phyloP scores from a whole-genome alignment of 2,888 invertebrate species.

The Dorcus parallelipipedus region DNA sequence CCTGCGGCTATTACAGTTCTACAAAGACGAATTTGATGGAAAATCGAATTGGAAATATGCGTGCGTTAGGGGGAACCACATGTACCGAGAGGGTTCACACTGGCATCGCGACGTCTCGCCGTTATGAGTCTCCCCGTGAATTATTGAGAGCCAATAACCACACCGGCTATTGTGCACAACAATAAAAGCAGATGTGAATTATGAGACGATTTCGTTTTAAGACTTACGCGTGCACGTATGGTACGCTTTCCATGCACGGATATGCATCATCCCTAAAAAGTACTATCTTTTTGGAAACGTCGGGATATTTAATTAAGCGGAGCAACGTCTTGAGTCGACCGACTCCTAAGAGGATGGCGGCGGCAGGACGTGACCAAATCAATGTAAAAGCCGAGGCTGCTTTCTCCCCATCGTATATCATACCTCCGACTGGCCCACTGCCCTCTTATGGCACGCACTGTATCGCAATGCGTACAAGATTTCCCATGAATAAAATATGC shows the following conservation, averaged over 20 bases:
- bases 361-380: constrained; percentile 37
- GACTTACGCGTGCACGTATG: too few relatives aligned
- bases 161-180: constrained; percentile 35
- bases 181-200: constrained; percentile 39
- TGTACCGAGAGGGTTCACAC: constrained; percentile 15
- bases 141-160: constrained; percentile 42
- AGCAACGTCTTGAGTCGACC: constrained; percentile 17
- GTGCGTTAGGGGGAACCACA: constrained; percentile 24
- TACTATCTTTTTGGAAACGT: too few relatives aligned
- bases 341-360: constrained; percentile 23
- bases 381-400: constrained; percentile 34
- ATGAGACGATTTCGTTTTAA: constrained; percentile 21
- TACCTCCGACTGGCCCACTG: constrained; percentile 19
- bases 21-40: constrained; percentile 30
- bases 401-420: constrained; percentile 28
- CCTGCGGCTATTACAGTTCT: constrained; percentile 5
- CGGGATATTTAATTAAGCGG: background rate
- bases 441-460: constrained; percentile 19
- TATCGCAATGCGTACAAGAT: constrained; percentile 5
- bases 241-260: too few relatives aligned
- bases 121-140: constrained; percentile 34
- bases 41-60: constrained; percentile 32
- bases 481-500: constrained; percentile 10
- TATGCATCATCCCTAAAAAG: too few relatives aligned
- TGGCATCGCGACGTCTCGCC: constrained; percentile 22